Evolutionary conservation across 1,140 invertebrate species (phyloP).

Genomic region (Trichomalopsis sarcophagae): DNA sequence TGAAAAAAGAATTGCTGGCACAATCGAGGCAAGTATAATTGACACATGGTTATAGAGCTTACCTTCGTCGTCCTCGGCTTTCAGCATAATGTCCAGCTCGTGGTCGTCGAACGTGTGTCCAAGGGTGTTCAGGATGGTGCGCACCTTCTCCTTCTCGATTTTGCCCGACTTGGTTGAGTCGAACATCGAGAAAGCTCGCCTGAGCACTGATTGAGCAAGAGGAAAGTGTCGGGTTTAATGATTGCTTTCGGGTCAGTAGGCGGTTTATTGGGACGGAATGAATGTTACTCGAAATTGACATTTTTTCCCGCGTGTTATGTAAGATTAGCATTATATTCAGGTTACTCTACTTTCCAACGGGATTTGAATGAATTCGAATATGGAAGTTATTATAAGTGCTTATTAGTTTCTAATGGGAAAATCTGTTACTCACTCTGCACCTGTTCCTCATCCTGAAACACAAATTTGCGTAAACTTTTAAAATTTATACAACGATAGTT

Average conservation of each 20-base stretch:
- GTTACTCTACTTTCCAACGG: too few relatives aligned
- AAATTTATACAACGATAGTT: background rate
- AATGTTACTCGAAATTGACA: background rate
- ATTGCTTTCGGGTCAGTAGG: background rate
- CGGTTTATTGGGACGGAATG: background rate
- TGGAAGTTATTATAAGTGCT: too few relatives aligned
- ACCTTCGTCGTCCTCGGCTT: conserved; percentile 83
- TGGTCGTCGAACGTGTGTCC: conserved; percentile 84
- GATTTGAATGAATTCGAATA: too few relatives aligned
- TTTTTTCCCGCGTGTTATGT: background rate
- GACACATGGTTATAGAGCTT: conserved; percentile 50
- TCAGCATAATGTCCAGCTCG: conserved; percentile 81
- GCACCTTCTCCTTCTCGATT: conserved; percentile 85
- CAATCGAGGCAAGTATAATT: background rate
- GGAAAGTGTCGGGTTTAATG: background rate
- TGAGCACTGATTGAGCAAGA: conserved; percentile 75
- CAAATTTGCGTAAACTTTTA: conserved; percentile 36
- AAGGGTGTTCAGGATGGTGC: conserved; percentile 85
- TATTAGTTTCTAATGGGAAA: too few relatives aligned
- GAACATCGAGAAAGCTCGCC: conserved; percentile 86
- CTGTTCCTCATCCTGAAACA: conserved; percentile 80
- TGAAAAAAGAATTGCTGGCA: background rate
- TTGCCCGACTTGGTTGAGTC: conserved; percentile 83
- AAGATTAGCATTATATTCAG: too few relatives aligned
- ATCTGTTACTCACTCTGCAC: conserved; percentile 77